Conservation (phyloP, 2,888 invertebrate species). For the Eristalis intricaria region DNA sequence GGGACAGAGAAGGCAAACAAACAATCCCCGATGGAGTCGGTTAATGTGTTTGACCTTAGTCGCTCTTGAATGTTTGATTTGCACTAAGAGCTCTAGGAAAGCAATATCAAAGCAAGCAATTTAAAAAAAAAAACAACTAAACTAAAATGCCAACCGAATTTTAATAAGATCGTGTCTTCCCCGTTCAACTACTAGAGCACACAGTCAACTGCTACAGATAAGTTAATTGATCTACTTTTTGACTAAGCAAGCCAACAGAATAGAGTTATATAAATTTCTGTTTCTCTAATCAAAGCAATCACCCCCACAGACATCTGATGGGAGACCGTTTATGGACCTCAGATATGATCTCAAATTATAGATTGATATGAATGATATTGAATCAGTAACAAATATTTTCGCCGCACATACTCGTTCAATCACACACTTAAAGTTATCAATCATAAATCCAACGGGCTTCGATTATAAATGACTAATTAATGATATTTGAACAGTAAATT, state of each 20-base stretch:
- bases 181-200: constrained; percentile 4
- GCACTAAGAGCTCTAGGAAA: not conserved
- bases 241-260: no score
- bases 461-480: not conserved
- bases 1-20: constrained; percentile 30
- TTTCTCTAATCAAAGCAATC: not conserved
- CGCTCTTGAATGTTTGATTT: constrained; percentile 32
- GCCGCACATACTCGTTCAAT: not conserved
- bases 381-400: not conserved
- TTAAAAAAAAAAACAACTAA: not conserved
- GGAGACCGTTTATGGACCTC: not conserved
- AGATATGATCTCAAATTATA: not conserved
- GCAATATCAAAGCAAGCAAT: not conserved
- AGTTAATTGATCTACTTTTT: no score
- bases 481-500: not conserved
- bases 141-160: constrained; percentile 39
- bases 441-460: not conserved
- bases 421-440: not conserved
- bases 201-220: not conserved
- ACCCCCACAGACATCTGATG: not conserved
- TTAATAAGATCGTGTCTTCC: constrained; percentile 3
- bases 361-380: not conserved
- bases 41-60: constrained; percentile 52
- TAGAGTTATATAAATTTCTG: not conserved
- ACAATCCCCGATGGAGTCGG: constrained; percentile 28